These are phyloP conservation scores for Drosophila novamexicana DNA, from an alignment of 1,140 invertebrate genomes.

Conservation along the genomic window DNA sequence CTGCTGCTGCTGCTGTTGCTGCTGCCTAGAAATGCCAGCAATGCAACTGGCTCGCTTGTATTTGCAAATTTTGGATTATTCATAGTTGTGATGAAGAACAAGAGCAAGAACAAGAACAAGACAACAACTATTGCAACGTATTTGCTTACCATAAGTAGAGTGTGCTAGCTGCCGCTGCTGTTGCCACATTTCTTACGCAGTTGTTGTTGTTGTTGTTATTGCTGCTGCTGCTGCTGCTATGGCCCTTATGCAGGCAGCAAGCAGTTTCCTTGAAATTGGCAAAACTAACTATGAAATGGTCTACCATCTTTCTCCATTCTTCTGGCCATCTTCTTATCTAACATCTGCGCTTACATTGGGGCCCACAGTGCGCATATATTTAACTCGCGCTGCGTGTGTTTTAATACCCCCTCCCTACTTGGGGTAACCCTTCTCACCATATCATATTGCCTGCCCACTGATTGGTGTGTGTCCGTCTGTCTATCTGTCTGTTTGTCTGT, in stretches of 20 bases:
- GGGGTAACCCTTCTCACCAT: background rate
- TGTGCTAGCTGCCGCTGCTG: slow-evolving; percentile 29
- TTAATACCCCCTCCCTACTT: slow-evolving; percentile 6
- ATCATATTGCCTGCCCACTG: slow-evolving; percentile 31
- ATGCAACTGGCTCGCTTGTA: slow-evolving; percentile 63
- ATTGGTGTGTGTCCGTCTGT: slow-evolving; percentile 12
- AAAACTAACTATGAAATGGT: slow-evolving; percentile 71
- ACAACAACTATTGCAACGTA: slow-evolving; percentile 50
- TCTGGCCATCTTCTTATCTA: slow-evolving; percentile 57
- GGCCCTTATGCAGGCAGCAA: slow-evolving; percentile 64
- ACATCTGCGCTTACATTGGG: slow-evolving; percentile 53
- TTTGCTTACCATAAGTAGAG: slow-evolving; percentile 71
- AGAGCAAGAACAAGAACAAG: slow-evolving; percentile 25
- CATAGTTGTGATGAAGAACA: slow-evolving; percentile 65
- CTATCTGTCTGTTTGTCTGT: background rate
- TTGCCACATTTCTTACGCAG: slow-evolving; percentile 63
- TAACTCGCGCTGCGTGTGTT: slow-evolving; percentile 73
- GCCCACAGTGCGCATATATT: slow-evolving; percentile 77
- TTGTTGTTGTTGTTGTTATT: slow-evolving; percentile 1
- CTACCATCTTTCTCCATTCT: slow-evolving; percentile 31
- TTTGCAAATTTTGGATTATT: slow-evolving; percentile 82
- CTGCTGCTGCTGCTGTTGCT: slow-evolving; percentile 40
- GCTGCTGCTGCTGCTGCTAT: slow-evolving; percentile 24
- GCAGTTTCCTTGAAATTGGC: slow-evolving; percentile 72
- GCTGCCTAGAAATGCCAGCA: slow-evolving; percentile 63